Conservation (phyloP, 1,140 invertebrate species). For the Drosophila tani region DNA sequence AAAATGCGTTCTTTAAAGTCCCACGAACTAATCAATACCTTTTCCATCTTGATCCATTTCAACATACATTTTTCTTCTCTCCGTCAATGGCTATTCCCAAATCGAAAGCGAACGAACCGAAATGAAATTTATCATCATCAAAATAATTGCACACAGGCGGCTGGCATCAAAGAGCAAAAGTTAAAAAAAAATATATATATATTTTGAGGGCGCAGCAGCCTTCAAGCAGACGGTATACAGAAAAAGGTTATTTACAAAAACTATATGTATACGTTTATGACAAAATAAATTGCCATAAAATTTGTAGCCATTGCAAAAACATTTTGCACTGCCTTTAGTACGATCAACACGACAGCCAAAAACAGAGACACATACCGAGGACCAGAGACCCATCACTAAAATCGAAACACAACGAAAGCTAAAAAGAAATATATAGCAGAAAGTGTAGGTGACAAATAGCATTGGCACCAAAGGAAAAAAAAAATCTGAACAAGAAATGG, state of each 20-base stretch:
- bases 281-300: constrained; percentile 82
- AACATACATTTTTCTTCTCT: constrained; percentile 14
- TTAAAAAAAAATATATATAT: constrained; percentile 21
- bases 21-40: constrained; percentile 4
- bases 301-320: constrained; percentile 63
- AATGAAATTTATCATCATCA: constrained; percentile 60
- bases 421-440: constrained; percentile 45
- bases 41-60: constrained; percentile 35
- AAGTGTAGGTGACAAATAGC: constrained; percentile 72
- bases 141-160: constrained; percentile 66
- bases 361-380: neutral
- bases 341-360: constrained; percentile 30
- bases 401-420: constrained; percentile 43
- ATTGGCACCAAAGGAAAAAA: constrained; percentile 24
- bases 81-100: constrained; percentile 22
- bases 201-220: constrained; percentile 59
- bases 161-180: constrained; percentile 62
- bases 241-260: constrained; percentile 53
- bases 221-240: constrained; percentile 38
- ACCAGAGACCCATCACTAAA: neutral
- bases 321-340: constrained; percentile 74
- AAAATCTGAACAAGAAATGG: constrained; percentile 36
- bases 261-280: constrained; percentile 69
- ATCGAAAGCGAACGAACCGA: constrained; percentile 53
- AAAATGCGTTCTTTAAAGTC: neutral